A percentile compares a stretch with the other conserved stretches of the same genome.
Conservation (phyloP, 2,113 vertebrate genomes). For the Pelecanus crispus region DNA sequence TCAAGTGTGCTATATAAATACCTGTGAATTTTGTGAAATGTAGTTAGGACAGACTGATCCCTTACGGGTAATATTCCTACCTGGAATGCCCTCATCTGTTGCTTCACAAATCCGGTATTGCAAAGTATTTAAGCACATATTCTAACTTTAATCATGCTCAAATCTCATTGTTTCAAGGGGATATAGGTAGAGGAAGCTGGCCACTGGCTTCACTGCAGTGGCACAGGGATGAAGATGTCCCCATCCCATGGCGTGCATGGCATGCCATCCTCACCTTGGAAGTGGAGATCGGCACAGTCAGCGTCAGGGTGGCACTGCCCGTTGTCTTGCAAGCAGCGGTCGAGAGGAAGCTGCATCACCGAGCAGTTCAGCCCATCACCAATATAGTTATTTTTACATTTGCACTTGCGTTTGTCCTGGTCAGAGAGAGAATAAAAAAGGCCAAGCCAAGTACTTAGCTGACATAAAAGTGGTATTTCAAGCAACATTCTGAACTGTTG, state of each 20-base stretch:
- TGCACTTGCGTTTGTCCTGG: slow-evolving; percentile 83
- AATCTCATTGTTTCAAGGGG: neutral
- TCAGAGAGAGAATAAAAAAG: neutral
- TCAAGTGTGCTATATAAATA: neutral
- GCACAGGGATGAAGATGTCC: neutral
- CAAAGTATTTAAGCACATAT: rapidly evolving
- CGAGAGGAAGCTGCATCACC: slow-evolving; percentile 74
- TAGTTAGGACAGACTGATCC: neutral
- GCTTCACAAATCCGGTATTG: neutral
- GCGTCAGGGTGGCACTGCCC: slow-evolving; percentile 85
- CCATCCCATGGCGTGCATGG: rapidly evolving
- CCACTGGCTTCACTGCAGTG: neutral
- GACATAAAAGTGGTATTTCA: neutral
- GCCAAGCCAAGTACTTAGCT: neutral
- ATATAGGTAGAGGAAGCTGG: neutral
- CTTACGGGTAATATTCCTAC: neutral
- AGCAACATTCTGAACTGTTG: neutral
- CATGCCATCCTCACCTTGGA: slow-evolving; percentile 77
- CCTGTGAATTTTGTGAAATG: neutral
- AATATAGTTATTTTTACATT: slow-evolving; percentile 83
- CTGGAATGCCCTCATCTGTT: no score
- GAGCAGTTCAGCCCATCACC: slow-evolving; percentile 87
- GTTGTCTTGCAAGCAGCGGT: slow-evolving; percentile 88
- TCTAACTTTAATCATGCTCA: neutral
- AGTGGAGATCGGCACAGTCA: slow-evolving; percentile 85